Evolutionary conservation across 1,140 invertebrate species (phyloP), one percentile per base, ranked within the genome.

Genomic region (Eriosoma lanigerum): DNA sequence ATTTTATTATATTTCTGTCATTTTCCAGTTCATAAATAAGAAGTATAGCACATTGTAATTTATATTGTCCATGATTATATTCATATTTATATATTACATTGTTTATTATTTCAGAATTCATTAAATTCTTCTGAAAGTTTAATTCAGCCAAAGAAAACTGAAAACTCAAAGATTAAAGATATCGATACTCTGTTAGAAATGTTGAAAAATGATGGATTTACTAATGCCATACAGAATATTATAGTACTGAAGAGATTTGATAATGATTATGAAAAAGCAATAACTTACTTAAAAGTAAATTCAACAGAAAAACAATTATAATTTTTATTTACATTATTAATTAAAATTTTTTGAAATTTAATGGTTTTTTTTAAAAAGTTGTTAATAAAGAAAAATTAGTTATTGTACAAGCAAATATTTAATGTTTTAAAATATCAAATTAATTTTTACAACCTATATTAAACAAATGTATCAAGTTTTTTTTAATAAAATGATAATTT

Each of bases 221-320:
- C 38, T 19, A 78, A 78, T 12, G 48, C 75, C 10, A 78, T 78
- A 6, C 75, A 78, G 38, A 78, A 78, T 62, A 78, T 78, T 78
- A 78, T 78, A 26, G 75, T 62, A 10, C 12, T 78, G 1, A 78
- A 78, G 29, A 78, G 75, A 46, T 78, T 78, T 26, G 21, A 60
- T 29, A 78, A 78, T 19, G 38, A 78, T 48, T 78, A 19, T 48
- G 38, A 62, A 78, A 60, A 78, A 60, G 56, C 56, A 19, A 6
- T 21, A 19, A 21, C 29, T 24, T 78, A 78, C 62, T 78, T 78
- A 48, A 78, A 46, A 9, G 17, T 32, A 38, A 48, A 12, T 70
- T 0, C 9, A n/a, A 17, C 29, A 5, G 26, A 17, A 64, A 19
- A 46, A 15, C 12, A 46, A 44, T 21, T 38, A 64, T 21, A 38